These are phyloP conservation scores for Montipora sp. DNA, from an alignment of 64 coral and sea anemone species.

Conservation along the genomic window DNA sequence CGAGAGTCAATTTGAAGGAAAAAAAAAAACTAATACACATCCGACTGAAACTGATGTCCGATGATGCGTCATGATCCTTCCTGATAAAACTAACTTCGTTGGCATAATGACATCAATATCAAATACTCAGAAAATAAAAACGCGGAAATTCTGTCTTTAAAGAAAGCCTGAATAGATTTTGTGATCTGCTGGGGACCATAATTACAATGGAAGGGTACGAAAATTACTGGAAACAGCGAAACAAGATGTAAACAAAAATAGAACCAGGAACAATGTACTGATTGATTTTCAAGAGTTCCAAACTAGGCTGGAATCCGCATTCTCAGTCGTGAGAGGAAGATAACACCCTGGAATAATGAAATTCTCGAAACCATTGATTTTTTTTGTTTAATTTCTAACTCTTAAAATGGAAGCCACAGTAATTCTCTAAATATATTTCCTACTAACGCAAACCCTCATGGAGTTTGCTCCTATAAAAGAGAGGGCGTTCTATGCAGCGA, in stretches of 20 bases:
- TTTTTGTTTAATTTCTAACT: not conserved
- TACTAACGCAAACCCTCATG: not conserved
- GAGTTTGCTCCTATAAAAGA: conserved; percentile 6
- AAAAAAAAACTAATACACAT: no score
- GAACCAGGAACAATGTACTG: not conserved
- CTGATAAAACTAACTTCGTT: no score
- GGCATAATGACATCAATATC: no score
- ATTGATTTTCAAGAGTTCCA: not conserved
- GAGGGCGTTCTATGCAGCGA: not conserved
- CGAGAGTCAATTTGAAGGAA: no score
- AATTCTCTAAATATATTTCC: conserved; percentile 25
- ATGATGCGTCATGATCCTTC: no score
- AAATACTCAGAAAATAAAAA: no score
- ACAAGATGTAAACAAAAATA: not conserved
- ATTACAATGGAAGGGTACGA: not conserved
- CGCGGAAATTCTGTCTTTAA: no score
- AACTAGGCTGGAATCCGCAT: conserved; percentile 13
- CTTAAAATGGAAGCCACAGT: conserved; percentile 11
- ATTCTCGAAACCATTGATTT: not conserved
- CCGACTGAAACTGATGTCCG: no score
- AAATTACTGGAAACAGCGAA: not conserved
- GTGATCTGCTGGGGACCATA: not conserved
- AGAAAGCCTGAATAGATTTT: not conserved
- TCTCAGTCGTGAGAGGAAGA: conserved; percentile 8
- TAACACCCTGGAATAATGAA: not conserved